Base-by-base conservation (phyloP, 2,797 vertebrate genomes). In the Malurus splendens region DNA sequence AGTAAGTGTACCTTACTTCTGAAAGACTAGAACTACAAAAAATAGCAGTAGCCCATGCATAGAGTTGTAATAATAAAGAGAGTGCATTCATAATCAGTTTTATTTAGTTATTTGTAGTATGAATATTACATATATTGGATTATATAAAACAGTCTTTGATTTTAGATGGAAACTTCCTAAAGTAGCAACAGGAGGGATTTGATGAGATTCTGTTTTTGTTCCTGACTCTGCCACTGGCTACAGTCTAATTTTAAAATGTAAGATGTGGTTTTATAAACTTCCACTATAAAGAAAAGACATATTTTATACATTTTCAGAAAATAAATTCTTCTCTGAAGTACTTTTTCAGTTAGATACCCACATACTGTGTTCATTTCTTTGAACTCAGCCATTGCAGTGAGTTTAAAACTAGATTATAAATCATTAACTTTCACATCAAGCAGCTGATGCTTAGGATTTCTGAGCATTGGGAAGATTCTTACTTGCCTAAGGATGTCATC, bases 321-420 rank as follows among this genome's bases (percentile, higher is more conserved):
- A 75, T 48, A 19, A 16, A 67, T 79, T 92, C 72, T 72, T 90
- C 61, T 94, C 47, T 74, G 52, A 82, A 80, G 51, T 86, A 52
- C 38, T 89, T 82, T 94, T 90, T 90, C 66, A 86, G 50, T 66
- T 86, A 89, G 79, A 91, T 93, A 77, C 47, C 71, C 86, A 81
- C 89, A 92, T 65, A 75, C 64, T 92, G 59, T 75, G 73, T 65
- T 92, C 57, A 42, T 89, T 89, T 84, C 83, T 94, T 95, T 95
- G 92, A 95, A 95, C 57, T 92, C 61, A 76, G 74, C 61, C 66
- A 39, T 39, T 93, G 73, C 90, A 90, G 30, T 32, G 50, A 87
- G 56, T 87, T 92, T 92, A 94, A 93, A 96, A 87, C 52, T 67
- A 90, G 94, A 94, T 95, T 83, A 95, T 90, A 95, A 95, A 93